A percentile compares a stretch with the other conserved stretches of the same genome.
Conservation (phyloP, 2,888 invertebrate genomes). For the Chrysolina oricalcia region DNA sequence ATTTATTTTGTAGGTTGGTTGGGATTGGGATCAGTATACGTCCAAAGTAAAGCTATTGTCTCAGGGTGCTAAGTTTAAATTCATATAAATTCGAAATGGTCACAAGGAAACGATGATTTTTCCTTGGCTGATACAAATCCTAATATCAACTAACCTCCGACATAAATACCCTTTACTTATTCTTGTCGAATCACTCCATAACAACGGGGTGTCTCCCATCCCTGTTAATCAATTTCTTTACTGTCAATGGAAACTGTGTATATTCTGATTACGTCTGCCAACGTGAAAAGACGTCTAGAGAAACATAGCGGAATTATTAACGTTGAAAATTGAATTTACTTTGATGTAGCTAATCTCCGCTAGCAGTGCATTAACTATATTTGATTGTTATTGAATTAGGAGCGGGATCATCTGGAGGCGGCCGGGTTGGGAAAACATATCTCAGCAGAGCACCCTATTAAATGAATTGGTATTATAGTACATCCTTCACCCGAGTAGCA, state of each 20-base stretch:
- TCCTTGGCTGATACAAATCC: too few species aligned
- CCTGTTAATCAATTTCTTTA: too few species aligned
- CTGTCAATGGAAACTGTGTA: background rate
- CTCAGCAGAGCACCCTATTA: background rate
- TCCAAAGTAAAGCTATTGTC: too few species aligned
- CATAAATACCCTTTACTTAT: too few species aligned
- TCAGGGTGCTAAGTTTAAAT: too few species aligned
- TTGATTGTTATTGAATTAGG: constrained; percentile 23
- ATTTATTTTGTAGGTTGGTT: too few species aligned
- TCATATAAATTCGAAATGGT: too few species aligned
- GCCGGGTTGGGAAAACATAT: constrained; percentile 13
- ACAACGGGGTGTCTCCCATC: too few species aligned
- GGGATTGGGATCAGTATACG: too few species aligned
- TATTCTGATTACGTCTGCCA: constrained; percentile 1
- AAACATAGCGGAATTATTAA: constrained; percentile 27
- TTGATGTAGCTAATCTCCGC: constrained; percentile 38
- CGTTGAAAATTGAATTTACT: constrained; percentile 31
- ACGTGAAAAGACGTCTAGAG: background rate
- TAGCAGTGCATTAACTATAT: constrained; percentile 35
- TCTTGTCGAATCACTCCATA: too few species aligned
- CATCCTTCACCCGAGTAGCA: background rate
- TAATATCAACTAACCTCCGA: too few species aligned
- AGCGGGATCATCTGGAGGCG: constrained; percentile 1
- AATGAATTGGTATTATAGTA: background rate
- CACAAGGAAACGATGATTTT: too few species aligned